phyloP scores from a whole-genome alignment of 2,888 invertebrate genomes.

The Micoletzkya japonica region DNA sequence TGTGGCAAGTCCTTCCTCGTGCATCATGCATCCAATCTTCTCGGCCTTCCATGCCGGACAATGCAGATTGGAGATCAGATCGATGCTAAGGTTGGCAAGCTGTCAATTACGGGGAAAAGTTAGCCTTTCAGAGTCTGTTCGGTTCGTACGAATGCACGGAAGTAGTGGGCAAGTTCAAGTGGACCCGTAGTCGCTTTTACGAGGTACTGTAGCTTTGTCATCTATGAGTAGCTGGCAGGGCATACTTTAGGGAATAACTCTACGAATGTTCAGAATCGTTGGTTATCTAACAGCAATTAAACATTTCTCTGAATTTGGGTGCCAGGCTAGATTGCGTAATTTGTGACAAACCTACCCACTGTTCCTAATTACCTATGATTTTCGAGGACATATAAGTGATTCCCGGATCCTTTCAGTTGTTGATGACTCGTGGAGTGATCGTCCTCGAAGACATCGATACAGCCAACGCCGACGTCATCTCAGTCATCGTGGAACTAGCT shows the following conservation, averaged over 20 bases:
- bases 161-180: constrained; percentile 93
- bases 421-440: constrained; percentile 74
- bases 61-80: constrained; percentile 95
- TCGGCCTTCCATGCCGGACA: constrained; percentile 76
- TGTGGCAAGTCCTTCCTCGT: constrained; percentile 90
- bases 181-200: constrained; percentile 75
- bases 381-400: background rate
- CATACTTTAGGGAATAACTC: too few species aligned
- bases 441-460: constrained; percentile 92
- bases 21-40: constrained; percentile 81
- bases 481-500: constrained; percentile 42
- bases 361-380: too few species aligned
- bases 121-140: constrained; percentile 73
- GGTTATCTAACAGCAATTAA: background rate
- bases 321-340: background rate
- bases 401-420: constrained; percentile 45
- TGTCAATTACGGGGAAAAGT: too few species aligned
- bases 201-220: constrained; percentile 34
- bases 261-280: background rate
- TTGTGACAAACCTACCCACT: constrained; percentile 2
- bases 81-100: constrained; percentile 82
- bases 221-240: too few species aligned
- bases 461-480: constrained; percentile 86
- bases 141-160: constrained; percentile 93
- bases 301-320: background rate